Base-by-base conservation (phyloP, 2,888 invertebrate genomes). In the Spodoptera picta region DNA sequence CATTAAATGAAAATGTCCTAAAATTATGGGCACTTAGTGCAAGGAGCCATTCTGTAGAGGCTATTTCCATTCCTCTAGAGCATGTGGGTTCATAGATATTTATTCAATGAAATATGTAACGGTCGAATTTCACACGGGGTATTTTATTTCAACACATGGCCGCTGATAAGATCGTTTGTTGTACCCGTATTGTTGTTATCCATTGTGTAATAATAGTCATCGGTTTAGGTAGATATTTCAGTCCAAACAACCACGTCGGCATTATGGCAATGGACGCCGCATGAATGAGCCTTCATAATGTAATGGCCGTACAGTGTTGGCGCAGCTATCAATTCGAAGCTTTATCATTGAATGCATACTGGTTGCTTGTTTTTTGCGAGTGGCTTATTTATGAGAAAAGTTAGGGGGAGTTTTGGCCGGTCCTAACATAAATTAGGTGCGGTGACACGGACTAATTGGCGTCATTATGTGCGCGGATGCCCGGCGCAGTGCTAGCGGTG, bases 401-500 rank as follows among this genome's bases (percentile, higher is more conserved):
- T 90, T 87, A 84, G 79, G 81, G 82, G 87, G 81, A 74, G 84
- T 85, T 84, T 87, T 74, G 82, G 83, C 75, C 77, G 77, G 83
- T 81, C 83, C 85, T 82, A 73, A 85, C 86, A 89, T 90, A 89
- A 90, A 90, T 90, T 88, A 90, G 82, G 85, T 80, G 83, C 83
- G 83, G 87, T 81, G 89, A 90, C 89, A 86, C 81, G 81, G 80
- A 90, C 89, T 90, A 90, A 90, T 90, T 89, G 88, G 84, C 83
- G 83, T 88, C 88, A 89, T 89, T 89, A 90, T 84, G 79, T 75
- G 75, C 78, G 83, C 81, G 82, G 86, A 85, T 81, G 78, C 83
- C 77, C 82, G 78, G 75, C 36, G 51, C 5, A 31, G 23, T 12
- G 36, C 7, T 36, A 36, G 19, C 41, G 41, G 61, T 74, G 60